phyloP scores from a whole-genome alignment of 2,113 vertebrate species.

The Malurus alboscapulatus region DNA sequence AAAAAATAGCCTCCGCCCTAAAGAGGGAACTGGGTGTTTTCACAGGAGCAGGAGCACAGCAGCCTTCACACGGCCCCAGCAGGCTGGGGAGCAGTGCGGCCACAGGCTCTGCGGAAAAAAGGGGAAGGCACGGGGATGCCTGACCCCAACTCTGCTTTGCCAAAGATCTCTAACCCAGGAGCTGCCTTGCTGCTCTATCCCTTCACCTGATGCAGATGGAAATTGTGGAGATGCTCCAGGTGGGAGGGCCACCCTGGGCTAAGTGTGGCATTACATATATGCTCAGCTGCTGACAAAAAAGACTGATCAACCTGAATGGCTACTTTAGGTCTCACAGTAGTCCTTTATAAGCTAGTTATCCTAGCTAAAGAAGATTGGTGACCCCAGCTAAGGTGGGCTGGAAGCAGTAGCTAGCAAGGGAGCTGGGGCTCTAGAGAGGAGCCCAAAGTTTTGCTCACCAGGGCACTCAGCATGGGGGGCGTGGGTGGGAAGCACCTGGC shows the following conservation, averaged over 20 bases:
- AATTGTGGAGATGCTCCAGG: not conserved
- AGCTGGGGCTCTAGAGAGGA: not conserved
- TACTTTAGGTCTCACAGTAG: not conserved
- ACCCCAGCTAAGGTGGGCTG: not conserved
- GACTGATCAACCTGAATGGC: not conserved
- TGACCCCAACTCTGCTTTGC: not conserved
- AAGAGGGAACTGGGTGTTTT: slow-evolving; percentile 39
- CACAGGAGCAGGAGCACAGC: not conserved
- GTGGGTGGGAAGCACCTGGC: not conserved
- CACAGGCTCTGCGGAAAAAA: not conserved
- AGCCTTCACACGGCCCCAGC: rapidly evolving
- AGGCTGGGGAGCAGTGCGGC: not conserved
- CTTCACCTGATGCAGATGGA: not conserved
- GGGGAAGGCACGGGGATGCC: not conserved
- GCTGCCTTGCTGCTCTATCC: not conserved
- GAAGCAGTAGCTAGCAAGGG: not conserved
- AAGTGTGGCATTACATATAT: rapidly evolving
- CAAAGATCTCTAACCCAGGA: rapidly evolving
- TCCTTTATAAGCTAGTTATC: not conserved
- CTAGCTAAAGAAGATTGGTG: not conserved
- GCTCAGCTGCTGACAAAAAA: not conserved
- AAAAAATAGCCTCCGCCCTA: slow-evolving; percentile 17
- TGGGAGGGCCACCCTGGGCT: rapidly evolving
- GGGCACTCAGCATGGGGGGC: rapidly evolving
- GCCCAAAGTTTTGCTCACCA: not conserved